phyloP scores from a whole-genome alignment of 2,797 vertebrate genomes.

The Coranthus polyacanthus region DNA sequence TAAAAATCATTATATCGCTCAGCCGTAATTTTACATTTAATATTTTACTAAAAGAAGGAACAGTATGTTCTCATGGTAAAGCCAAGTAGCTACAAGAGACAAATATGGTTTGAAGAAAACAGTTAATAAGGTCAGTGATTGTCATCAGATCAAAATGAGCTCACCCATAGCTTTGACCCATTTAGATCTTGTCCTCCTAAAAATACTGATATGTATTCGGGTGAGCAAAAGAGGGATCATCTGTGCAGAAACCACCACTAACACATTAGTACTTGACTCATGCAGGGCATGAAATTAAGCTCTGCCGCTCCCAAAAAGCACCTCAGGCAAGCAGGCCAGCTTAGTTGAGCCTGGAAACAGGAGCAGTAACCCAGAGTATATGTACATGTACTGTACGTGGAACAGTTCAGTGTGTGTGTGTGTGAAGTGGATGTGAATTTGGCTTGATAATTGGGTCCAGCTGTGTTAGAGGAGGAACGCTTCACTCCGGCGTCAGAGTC shows the following conservation, averaged over 20 bases:
- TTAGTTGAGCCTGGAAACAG: slow-evolving; percentile 46
- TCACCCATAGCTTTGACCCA: slow-evolving; percentile 34
- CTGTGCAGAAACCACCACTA: slow-evolving; percentile 37
- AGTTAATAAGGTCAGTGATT: not conserved
- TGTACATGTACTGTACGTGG: slow-evolving; percentile 6
- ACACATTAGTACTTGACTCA: slow-evolving; percentile 66
- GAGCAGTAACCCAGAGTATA: slow-evolving; percentile 32
- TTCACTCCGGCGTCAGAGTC: slow-evolving; percentile 44
- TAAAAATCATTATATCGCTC: too few species aligned
- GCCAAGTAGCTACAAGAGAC: not conserved
- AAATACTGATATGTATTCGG: slow-evolving; percentile 8
- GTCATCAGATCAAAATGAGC: slow-evolving; percentile 20
- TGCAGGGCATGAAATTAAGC: slow-evolving; percentile 63
- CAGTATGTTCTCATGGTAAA: not conserved
- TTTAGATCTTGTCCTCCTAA: slow-evolving; percentile 32
- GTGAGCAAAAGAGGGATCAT: slow-evolving; percentile 23
- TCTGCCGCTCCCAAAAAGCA: slow-evolving; percentile 59
- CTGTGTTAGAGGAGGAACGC: slow-evolving; percentile 65
- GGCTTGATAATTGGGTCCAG: slow-evolving; percentile 78
- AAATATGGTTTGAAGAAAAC: not conserved
- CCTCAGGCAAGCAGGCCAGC: slow-evolving; percentile 47
- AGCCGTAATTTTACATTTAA: too few species aligned
- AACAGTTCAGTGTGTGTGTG: slow-evolving; percentile 28
- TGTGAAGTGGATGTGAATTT: slow-evolving; percentile 56
- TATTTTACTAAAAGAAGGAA: too few species aligned